phyloP scores from a whole-genome alignment of 2,888 invertebrate species.

The Lithophane socia region DNA sequence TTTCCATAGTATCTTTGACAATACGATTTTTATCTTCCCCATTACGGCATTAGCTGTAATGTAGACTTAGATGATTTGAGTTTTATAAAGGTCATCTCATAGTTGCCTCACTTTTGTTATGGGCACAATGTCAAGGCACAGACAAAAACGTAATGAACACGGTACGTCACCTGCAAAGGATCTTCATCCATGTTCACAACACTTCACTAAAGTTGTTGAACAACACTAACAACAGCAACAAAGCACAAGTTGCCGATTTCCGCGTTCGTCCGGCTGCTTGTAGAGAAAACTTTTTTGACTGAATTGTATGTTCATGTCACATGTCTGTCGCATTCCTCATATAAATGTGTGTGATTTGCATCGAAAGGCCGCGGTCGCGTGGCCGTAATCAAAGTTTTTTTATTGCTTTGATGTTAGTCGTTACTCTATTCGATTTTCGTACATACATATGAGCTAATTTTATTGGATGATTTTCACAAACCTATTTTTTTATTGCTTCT shows the following conservation, averaged over 20 bases:
- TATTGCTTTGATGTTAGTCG: slow-evolving; percentile 57
- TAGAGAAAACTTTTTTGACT: slow-evolving; percentile 80
- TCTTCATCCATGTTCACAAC: slow-evolving; percentile 68
- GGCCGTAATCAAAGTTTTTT: slow-evolving; percentile 66
- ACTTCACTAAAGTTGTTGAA: slow-evolving; percentile 45
- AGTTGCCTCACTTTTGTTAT: background rate
- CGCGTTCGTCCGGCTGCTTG: slow-evolving; percentile 71
- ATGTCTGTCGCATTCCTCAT: slow-evolving; percentile 77
- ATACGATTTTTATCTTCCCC: background rate
- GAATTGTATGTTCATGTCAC: slow-evolving; percentile 76
- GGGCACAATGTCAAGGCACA: background rate
- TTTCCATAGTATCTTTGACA: background rate
- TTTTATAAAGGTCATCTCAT: background rate
- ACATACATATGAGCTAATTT: slow-evolving; percentile 22
- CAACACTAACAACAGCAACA: slow-evolving; percentile 21
- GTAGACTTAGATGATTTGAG: background rate
- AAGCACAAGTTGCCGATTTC: slow-evolving; percentile 51
- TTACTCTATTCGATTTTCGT: slow-evolving; percentile 45
- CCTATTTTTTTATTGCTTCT: background rate
- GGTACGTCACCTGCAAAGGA: slow-evolving; percentile 67
- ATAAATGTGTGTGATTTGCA: slow-evolving; percentile 78
- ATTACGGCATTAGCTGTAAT: background rate
- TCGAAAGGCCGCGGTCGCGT: slow-evolving; percentile 78
- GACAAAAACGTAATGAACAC: background rate
- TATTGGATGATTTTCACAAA: slow-evolving; percentile 22